Evolutionary conservation across 2,888 invertebrate species (phyloP).

Genomic region (Gnatocerus cornutus): DNA sequence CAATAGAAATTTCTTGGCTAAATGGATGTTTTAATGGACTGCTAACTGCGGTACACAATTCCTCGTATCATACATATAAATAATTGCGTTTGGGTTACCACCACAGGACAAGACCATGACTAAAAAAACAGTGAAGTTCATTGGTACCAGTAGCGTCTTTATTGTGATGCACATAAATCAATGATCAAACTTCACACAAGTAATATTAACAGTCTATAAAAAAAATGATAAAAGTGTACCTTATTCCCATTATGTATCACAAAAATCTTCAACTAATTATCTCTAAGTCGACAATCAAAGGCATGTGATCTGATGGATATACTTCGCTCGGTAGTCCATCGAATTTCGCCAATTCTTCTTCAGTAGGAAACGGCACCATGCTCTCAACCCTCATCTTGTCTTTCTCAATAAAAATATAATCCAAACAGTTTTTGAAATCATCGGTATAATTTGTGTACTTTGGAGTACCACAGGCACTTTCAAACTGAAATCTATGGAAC

Average conservation of each 20-base stretch:
- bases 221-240: no score
- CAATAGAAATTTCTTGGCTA: no score
- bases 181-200: no score
- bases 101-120: no score
- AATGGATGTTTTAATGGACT: no score
- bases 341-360: conserved; percentile 83
- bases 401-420: conserved; percentile 91
- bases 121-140: no score
- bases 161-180: no score
- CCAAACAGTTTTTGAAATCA: conserved; percentile 88
- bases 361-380: conserved; percentile 86
- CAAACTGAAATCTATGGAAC: conserved; percentile 72
- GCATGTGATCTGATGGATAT: conserved; percentile 95
- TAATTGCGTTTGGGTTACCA: no score
- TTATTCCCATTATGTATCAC: neutral
- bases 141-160: no score
- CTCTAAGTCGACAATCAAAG: conserved; percentile 85
- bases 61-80: no score
- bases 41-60: no score
- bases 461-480: conserved; percentile 89
- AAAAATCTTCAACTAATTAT: neutral
- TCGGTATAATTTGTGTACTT: conserved; percentile 89
- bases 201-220: no score
- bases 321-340: conserved; percentile 89
- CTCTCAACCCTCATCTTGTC: conserved; percentile 76